A percentile compares a stretch with the other conserved stretches of the same genome.
These are phyloP conservation scores for Palythoa caribaeorum DNA, from an alignment of 92 coral and sea anemone species.

Conservation along the genomic window DNA sequence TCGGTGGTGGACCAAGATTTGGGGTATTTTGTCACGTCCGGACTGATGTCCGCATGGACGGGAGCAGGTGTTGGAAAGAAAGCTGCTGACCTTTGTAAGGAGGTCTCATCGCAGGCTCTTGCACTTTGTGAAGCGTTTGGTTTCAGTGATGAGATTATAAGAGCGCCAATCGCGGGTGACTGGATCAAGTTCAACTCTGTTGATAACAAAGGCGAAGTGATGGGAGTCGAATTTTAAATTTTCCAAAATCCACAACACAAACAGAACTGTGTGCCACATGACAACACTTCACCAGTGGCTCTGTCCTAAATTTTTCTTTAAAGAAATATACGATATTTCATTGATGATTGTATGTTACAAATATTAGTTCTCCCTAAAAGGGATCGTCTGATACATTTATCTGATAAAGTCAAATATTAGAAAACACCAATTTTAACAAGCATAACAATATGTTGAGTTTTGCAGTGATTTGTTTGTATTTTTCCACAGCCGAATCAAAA, in stretches of 20 bases:
- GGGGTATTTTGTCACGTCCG: slow-evolving; percentile 82
- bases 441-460: too few relatives aligned
- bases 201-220: slow-evolving; percentile 58
- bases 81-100: slow-evolving; percentile 84
- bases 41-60: slow-evolving; percentile 69
- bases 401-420: too few relatives aligned
- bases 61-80: slow-evolving; percentile 68
- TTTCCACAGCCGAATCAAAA: too few relatives aligned
- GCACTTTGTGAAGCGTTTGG: slow-evolving; percentile 96
- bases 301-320: too few relatives aligned
- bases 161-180: slow-evolving; percentile 91
- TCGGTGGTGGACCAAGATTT: slow-evolving; percentile 72
- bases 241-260: background rate
- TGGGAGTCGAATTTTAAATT: slow-evolving; percentile 17
- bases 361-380: too few relatives aligned
- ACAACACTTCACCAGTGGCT: too few relatives aligned
- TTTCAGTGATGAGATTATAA: slow-evolving; percentile 82
- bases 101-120: slow-evolving; percentile 81
- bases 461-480: too few relatives aligned
- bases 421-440: too few relatives aligned
- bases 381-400: too few relatives aligned
- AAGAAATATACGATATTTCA: too few relatives aligned
- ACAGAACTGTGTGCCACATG: background rate
- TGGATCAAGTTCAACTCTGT: slow-evolving; percentile 85
- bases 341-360: too few relatives aligned